These are phyloP conservation scores for Aphelenchoides besseyi DNA, from an alignment of 1,140 invertebrate species.

Conservation along the genomic window DNA sequence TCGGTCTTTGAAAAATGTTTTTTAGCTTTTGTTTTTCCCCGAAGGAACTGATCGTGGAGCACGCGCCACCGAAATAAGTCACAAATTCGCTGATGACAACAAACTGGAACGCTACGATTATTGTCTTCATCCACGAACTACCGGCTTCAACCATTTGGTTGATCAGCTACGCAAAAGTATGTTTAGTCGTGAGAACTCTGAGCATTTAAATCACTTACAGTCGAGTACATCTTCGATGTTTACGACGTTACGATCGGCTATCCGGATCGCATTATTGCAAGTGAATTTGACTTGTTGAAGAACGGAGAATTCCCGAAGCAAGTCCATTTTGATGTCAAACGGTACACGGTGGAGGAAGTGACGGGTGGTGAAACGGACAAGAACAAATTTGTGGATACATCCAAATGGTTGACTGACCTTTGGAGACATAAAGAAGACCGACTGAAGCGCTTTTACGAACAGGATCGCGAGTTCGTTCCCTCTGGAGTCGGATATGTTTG, in stretches of 20 bases:
- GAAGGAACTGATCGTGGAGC: constrained; percentile 80
- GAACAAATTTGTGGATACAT: constrained; percentile 24
- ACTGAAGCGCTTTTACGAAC: constrained; percentile 67
- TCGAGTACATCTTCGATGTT: constrained; percentile 71
- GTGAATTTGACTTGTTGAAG: constrained; percentile 70
- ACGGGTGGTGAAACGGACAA: constrained; percentile 67
- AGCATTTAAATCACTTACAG: constrained; percentile 56
- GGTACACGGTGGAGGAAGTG: constrained; percentile 65
- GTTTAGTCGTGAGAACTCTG: too few relatives aligned
- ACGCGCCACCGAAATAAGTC: constrained; percentile 68
- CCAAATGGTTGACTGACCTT: constrained; percentile 70
- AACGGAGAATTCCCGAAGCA: constrained; percentile 71
- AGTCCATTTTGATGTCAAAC: constrained; percentile 74
- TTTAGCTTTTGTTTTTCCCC: constrained; percentile 75
- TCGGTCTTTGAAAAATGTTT: constrained; percentile 24
- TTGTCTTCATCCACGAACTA: constrained; percentile 79
- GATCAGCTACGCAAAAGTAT: constrained; percentile 70
- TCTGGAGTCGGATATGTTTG: constrained; percentile 44
- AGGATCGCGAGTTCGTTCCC: constrained; percentile 33
- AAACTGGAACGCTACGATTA: constrained; percentile 71
- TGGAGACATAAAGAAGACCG: constrained; percentile 73
- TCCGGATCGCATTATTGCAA: constrained; percentile 71
- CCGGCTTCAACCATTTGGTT: constrained; percentile 75
- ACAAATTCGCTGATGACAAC: constrained; percentile 73
- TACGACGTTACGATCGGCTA: constrained; percentile 79